Base-by-base conservation (phyloP, 2,888 invertebrate species). In the Plagodis dolabraria region DNA sequence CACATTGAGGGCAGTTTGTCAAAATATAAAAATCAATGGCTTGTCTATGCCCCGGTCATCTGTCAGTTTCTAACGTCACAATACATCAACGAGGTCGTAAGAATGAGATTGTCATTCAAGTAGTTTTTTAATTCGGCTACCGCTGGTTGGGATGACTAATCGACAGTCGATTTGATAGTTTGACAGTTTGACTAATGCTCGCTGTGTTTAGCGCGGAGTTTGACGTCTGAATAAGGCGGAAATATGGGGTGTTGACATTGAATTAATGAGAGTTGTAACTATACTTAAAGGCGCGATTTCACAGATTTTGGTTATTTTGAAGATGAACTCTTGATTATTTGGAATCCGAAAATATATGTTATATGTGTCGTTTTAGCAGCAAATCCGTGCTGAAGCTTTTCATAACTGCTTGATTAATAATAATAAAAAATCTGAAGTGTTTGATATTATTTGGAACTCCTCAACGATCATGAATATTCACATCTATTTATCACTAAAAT, bases 121-220 rank as follows among this genome's bases (percentile, higher is more conserved):
- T 59, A 60, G 59, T 64, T 65, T 67, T 69, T 60, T 67, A 67
- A 67, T 65, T 80, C 79, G 73, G 84, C 87, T 88, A 83, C 90
- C 80, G 78, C 74, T 77, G 76, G 80, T 79, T 82, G 80, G 83
- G 85, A 88, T 83, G 84, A 82, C 78, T 80, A 85, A 89, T 85
- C 85, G 87, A 90, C 90, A 88, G 87, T 82, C 82, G 57, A 77
- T 70, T 79, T 76, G 84, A 72, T 75, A 73, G 80, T 83, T 87
- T 86, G 92, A 90, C 91, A 88, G 83, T 76, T 88, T 91, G 90
- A 92, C 85, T 89, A 88, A 92, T 92, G 91, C 75, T 83, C 76
- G 80, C 77, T 84, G 76, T 76, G 80, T 77, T 78, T 72, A 76
- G 75, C 76, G 64, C 73, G 58, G 67, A 74, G 74, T 79, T 83